These are phyloP conservation scores for Hormaphis cornu DNA, from an alignment of 1,140 invertebrate genomes.

Conservation along the genomic window DNA sequence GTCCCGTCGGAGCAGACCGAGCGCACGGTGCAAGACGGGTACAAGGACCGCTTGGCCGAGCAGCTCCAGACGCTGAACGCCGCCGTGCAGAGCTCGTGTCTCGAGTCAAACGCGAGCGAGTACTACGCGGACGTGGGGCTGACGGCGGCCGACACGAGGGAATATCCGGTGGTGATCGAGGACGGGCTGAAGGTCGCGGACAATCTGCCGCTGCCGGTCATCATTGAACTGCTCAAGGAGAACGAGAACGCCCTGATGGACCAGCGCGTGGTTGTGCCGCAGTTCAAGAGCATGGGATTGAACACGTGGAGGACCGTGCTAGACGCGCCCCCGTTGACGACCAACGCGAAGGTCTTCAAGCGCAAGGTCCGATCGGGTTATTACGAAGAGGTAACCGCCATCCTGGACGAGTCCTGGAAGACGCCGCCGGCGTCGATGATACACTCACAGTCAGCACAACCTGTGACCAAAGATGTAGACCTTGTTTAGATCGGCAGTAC, in stretches of 20 bases:
- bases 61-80: neutral
- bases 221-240: neutral
- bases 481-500: too few species aligned
- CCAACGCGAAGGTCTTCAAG: neutral
- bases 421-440: too few species aligned
- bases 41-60: neutral
- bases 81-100: neutral
- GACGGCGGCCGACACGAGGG: too few species aligned
- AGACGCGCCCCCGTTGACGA: neutral
- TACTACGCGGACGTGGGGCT: neutral
- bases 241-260: neutral
- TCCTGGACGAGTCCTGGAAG: too few species aligned
- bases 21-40: accelerated
- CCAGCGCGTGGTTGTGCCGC: neutral
- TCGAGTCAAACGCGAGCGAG: neutral
- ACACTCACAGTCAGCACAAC: too few species aligned
- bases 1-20: accelerated
- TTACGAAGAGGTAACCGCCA: too few species aligned
- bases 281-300: neutral
- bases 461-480: too few species aligned
- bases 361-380: too few species aligned
- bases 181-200: neutral
- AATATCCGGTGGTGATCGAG: neutral
- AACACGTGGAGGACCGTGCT: neutral
- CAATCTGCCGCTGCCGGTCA: accelerated